Evolutionary conservation across 1,140 invertebrate species (phyloP), one percentile per base, ranked within the genome.

Genomic region (Mycetomoellerius zeteki): DNA sequence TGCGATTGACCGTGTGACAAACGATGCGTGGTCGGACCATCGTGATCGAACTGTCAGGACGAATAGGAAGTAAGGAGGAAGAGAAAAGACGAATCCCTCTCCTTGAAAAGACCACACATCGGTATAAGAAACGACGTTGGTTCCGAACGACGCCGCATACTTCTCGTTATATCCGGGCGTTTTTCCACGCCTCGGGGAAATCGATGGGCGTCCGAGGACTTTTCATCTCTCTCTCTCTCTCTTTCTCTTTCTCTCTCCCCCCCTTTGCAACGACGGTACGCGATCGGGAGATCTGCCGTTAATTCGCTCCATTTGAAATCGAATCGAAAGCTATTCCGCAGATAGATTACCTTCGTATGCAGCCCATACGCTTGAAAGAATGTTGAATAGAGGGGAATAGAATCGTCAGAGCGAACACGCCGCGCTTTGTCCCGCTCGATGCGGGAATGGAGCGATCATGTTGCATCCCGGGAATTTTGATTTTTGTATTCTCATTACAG

Each of bases 281-380:
- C 69, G 56, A 52, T 56, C 76, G 54, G 67, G 37, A 24, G 60
- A 64, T 71, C 77, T 82, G 85, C 64, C 85, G 62, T 77, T 78
- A 78, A 85, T 84, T 81, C 80, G 80, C 80, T 73, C 80, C 80
- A 84, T 84, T 84, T 84, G 80, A 60, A 84, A 84, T 84, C 80
- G 69, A 84, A 84, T 84, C 80, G 69, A 84, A 84, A 73, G 80
- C 80, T 75, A 84, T 84, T 75, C 80, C 80, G 37, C 69, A 84
- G 80, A 84, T 84, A 73, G 80, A 84, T 84, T 75, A 84, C 69
- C 80, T 84, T 84, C 80, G 80, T 84, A 84, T 84, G 80, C 69
- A 84, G 80, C 71, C 43, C 69, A 52, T 73, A 60, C 69, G 80
- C 80, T 84, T 43, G 80, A 64, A 60, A 75, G 80, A 75, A 73